Base-by-base conservation (phyloP, 2,888 invertebrate species). In the Adela reaumurella region DNA sequence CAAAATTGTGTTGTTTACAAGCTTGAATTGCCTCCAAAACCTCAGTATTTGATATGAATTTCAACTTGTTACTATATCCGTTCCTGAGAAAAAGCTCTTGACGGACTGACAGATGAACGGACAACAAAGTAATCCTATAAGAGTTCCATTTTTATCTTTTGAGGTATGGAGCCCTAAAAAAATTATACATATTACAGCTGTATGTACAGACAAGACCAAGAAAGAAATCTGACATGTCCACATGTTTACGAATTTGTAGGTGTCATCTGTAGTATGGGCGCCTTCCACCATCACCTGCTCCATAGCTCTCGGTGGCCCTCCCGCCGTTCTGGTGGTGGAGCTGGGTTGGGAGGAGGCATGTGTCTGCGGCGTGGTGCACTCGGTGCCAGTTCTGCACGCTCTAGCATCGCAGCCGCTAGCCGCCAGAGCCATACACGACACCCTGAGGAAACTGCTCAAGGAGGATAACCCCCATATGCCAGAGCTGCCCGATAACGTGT, bases 281-380 rank as follows among this genome's bases (percentile, higher is more conserved):
- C 94, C 97, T 46, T 85, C 87, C 11, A 94, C 96, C 65, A 81
- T 97, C 46, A 87, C 94, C 51, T 83, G 90, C 19, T 82, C 95
- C 17, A 84, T 92, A 47, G 89, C 94, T 1, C 82, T 97, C 54
- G 97, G 93, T 47, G 79, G 89, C 41, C 63, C 67, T 11, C 84
- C 86, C 47, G 90, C 90, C 1, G 92, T 87, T 17, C 79, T 98
- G 2, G 91, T 98, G 1, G 71, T 97, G 44, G 92, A 94, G 65
- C 81, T 96, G 19, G 98, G 98, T 1, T 93, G 90, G 58, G 79
- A 82, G 43, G 97, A 97, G 70, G 89, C 91, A 14, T 35, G 11
- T 3, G 14, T 89, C 14, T 83, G 93, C 59, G 93, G 93, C 52
- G 87, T 97, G 59, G 94, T 88, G 61, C 90, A 94, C 71, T 91